Conservation (phyloP, 2,888 invertebrate species). For the Serripes groenlandicus region DNA sequence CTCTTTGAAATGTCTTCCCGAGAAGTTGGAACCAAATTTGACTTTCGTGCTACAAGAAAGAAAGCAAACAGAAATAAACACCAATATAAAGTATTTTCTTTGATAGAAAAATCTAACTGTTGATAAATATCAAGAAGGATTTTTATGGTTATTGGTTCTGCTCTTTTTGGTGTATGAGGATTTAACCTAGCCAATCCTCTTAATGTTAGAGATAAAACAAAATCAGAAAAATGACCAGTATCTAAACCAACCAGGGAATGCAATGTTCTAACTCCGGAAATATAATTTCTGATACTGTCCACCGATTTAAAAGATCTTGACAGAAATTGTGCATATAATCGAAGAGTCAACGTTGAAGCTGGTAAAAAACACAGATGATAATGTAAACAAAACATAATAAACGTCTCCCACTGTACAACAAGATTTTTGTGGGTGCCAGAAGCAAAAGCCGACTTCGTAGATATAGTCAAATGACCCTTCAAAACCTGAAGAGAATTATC, state of each 20-base stretch:
- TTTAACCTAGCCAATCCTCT: conserved; percentile 14
- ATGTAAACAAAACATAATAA: no score
- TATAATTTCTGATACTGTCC: conserved; percentile 35
- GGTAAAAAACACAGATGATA: conserved; percentile 28
- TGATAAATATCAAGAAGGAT: background rate
- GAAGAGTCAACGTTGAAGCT: conserved; percentile 13
- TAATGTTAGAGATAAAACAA: conserved; percentile 8
- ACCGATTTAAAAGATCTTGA: conserved; percentile 31
- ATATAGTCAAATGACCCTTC: no score
- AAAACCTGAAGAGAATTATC: no score
- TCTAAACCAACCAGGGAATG: conserved; percentile 9
- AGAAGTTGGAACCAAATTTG: background rate
- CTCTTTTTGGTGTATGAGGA: background rate
- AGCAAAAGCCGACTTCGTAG: no score
- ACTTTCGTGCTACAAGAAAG: conserved; percentile 6
- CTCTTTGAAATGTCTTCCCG: background rate
- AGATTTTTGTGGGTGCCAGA: no score
- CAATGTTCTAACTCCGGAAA: conserved; percentile 19
- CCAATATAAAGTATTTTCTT: background rate
- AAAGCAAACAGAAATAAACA: conserved; percentile 14
- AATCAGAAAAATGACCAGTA: conserved; percentile 12
- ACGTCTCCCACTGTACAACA: no score
- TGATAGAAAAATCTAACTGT: background rate
- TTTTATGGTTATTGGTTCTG: conserved; percentile 1
- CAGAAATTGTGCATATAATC: conserved; percentile 34